phyloP scores from a whole-genome alignment of 37 sponge, comb jelly and placozoan species.

The Amphimedon queenslandica region DNA sequence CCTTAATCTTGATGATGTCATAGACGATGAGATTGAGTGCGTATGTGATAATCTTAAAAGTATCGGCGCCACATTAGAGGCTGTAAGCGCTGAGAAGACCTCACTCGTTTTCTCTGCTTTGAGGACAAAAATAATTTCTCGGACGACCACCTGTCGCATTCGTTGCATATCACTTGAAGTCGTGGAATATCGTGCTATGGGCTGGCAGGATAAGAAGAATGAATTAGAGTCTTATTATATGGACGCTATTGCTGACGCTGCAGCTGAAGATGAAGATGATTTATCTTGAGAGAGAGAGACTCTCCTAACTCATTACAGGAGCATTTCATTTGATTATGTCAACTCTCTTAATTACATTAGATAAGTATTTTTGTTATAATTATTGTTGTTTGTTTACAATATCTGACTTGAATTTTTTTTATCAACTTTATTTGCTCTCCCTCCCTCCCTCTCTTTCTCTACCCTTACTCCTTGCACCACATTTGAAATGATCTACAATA shows the following conservation, averaged over 20 bases:
- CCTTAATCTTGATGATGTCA: slow-evolving; percentile 28
- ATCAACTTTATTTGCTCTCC: too few relatives aligned
- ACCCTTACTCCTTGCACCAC: too few relatives aligned
- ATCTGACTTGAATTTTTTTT: not conserved
- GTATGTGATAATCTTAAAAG: slow-evolving; percentile 45
- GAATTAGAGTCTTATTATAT: slow-evolving; percentile 46
- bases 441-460: too few relatives aligned
- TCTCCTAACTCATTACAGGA: too few relatives aligned
- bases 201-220: slow-evolving; percentile 51
- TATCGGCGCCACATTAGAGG: slow-evolving; percentile 46
- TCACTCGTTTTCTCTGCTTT: slow-evolving; percentile 9
- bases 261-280: slow-evolving; percentile 67
- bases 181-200: slow-evolving; percentile 51
- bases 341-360: not conserved
- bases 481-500: too few relatives aligned
- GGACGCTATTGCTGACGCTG: slow-evolving; percentile 67
- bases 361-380: not conserved
- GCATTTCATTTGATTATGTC: not conserved
- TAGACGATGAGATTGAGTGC: slow-evolving; percentile 73
- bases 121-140: slow-evolving; percentile 26
- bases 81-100: not conserved
- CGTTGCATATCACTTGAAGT: slow-evolving; percentile 59
- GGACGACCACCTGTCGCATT: slow-evolving; percentile 18
- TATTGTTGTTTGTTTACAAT: not conserved
- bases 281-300: too few relatives aligned